A percentile compares a stretch with the other conserved stretches of the same genome.
Evolutionary conservation across 2,797 vertebrate species (phyloP).

Genomic region (Schizopygopsis pylzovi): DNA sequence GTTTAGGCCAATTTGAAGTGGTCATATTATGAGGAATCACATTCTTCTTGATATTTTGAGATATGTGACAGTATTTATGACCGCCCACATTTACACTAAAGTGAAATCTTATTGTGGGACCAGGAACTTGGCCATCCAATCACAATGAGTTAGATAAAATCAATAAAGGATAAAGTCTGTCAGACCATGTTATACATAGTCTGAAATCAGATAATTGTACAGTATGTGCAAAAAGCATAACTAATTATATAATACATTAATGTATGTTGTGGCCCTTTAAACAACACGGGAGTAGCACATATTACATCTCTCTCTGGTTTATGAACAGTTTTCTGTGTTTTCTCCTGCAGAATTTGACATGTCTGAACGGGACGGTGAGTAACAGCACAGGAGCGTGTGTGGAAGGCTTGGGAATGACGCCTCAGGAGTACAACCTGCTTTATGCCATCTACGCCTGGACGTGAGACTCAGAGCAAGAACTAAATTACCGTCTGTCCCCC

Average conservation of each 20-base stretch:
- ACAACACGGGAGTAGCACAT: background rate
- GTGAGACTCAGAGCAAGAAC: constrained; percentile 63
- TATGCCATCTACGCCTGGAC: constrained; percentile 85
- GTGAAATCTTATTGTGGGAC: background rate
- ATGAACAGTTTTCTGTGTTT: background rate
- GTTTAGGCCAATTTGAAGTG: background rate
- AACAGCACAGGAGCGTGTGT: constrained; percentile 72
- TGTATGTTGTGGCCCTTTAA: background rate
- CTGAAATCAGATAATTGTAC: too few species aligned
- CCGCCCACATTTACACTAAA: background rate
- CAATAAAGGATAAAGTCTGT: background rate
- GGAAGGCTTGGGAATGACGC: constrained; percentile 83
- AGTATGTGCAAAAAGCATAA: too few species aligned
- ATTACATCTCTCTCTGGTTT: background rate
- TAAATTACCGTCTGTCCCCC: background rate
- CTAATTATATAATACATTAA: too few species aligned
- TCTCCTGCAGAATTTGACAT: constrained; percentile 75
- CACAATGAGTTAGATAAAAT: background rate
- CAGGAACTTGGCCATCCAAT: background rate
- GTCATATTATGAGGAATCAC: background rate
- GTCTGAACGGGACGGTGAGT: constrained; percentile 73
- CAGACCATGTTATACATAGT: background rate
- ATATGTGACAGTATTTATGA: too few species aligned
- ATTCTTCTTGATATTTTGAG: background rate
- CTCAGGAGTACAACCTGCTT: constrained; percentile 85